Evolutionary conservation across 2,797 vertebrate species (phyloP).

Genomic region (Chromis chromis): DNA sequence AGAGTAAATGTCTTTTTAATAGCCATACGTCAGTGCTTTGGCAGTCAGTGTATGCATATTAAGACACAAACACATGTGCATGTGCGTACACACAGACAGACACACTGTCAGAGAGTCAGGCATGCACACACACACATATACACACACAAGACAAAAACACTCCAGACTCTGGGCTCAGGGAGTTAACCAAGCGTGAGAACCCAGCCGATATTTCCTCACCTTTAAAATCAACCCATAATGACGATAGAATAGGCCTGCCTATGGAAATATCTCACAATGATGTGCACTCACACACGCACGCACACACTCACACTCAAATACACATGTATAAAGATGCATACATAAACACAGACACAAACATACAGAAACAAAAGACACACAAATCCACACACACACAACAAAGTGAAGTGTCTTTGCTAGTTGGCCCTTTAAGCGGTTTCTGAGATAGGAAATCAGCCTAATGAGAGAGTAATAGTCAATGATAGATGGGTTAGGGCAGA

Average conservation of each 20-base stretch:
- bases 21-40: constrained; percentile 67
- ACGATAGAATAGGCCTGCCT: constrained; percentile 83
- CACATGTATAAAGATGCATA: constrained; percentile 50
- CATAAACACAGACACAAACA: constrained; percentile 69
- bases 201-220: constrained; percentile 83
- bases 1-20: constrained; percentile 67
- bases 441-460: constrained; percentile 83
- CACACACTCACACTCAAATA: constrained; percentile 34
- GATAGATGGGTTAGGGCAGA: constrained; percentile 87
- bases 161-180: constrained; percentile 80
- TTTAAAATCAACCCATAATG: constrained; percentile 83
- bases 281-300: constrained; percentile 35
- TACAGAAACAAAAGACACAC: constrained; percentile 54
- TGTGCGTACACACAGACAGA: constrained; percentile 23
- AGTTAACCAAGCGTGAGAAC: constrained; percentile 85
- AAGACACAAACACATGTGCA: constrained; percentile 52
- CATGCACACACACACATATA: constrained; percentile 31
- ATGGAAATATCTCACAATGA: constrained; percentile 81
- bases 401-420: constrained; percentile 74
- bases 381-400: constrained; percentile 51
- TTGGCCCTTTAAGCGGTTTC: constrained; percentile 78
- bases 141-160: constrained; percentile 70
- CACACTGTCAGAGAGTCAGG: constrained; percentile 30
- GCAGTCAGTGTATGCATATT: constrained; percentile 65
- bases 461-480: constrained; percentile 85